phyloP scores from a whole-genome alignment of 2,113 vertebrate genomes.

The Pteruthius melanotis region DNA sequence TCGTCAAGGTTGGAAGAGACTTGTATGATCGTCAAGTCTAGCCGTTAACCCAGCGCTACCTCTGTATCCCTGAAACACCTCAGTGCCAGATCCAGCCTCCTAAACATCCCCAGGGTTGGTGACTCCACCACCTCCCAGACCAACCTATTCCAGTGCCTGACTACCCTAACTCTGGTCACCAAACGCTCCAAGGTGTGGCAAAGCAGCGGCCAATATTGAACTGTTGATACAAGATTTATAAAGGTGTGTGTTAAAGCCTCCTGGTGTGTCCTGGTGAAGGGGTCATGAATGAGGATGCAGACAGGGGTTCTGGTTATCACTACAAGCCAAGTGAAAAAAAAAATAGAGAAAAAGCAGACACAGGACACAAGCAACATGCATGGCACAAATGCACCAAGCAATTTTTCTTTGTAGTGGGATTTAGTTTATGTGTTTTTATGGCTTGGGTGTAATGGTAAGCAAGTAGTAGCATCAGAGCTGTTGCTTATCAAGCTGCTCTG shows the following conservation, averaged over 20 bases:
- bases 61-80: not conserved
- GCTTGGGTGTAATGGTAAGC: not conserved
- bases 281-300: accelerated
- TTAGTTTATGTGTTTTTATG: not conserved
- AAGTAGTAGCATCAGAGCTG: not conserved
- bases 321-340: not conserved
- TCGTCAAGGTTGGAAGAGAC: not conserved
- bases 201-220: accelerated
- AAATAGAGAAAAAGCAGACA: accelerated
- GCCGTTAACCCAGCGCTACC: not conserved
- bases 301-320: accelerated
- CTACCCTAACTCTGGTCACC: too few relatives aligned
- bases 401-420: not conserved
- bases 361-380: accelerated
- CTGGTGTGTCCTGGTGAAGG: not conserved
- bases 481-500: not conserved
- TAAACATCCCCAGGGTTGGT: too few relatives aligned
- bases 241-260: not conserved
- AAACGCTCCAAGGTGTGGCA: accelerated
- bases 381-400: accelerated
- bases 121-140: not conserved
- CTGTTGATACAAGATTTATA: not conserved
- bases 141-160: not conserved
- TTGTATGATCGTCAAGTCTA: not conserved
- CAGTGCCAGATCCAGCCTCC: not conserved